phyloP scores from a whole-genome alignment of 2,888 invertebrate genomes.

The Macrophya annulata region DNA sequence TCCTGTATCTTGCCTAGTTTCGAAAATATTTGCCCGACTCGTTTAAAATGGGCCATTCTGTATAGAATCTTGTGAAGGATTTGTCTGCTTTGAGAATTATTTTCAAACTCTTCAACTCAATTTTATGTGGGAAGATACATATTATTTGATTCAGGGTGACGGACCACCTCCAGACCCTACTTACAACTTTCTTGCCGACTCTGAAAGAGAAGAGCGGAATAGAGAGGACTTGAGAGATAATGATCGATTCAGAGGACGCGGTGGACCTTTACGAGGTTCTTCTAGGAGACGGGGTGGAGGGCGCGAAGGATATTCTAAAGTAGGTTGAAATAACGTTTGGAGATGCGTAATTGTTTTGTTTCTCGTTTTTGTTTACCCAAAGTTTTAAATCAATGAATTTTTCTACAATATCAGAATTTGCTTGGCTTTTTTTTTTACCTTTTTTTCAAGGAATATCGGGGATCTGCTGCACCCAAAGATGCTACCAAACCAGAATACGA shows the following conservation, averaged over 20 bases:
- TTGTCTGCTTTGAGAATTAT: neutral
- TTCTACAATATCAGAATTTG: neutral
- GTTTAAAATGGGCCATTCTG: no score
- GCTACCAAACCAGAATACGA: slow-evolving; percentile 75
- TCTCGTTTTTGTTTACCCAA: neutral
- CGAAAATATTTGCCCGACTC: no score
- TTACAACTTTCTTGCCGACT: slow-evolving; percentile 79
- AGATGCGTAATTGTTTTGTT: neutral
- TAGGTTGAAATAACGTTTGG: slow-evolving; percentile 56
- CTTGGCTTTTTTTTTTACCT: neutral
- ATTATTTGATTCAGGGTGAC: slow-evolving; percentile 70
- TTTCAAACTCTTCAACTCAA: slow-evolving; percentile 35
- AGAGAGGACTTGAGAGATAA: slow-evolving; percentile 65
- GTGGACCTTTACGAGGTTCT: slow-evolving; percentile 65
- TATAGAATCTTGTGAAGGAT: neutral
- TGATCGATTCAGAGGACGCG: slow-evolving; percentile 67
- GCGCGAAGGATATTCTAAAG: slow-evolving; percentile 68
- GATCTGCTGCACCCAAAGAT: slow-evolving; percentile 63
- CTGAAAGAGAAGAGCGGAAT: slow-evolving; percentile 75
- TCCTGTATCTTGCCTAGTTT: no score
- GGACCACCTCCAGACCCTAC: slow-evolving; percentile 80
- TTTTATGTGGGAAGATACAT: slow-evolving; percentile 13
- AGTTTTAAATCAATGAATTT: neutral
- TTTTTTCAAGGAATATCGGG: slow-evolving; percentile 60
- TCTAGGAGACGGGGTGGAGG: slow-evolving; percentile 66